These are phyloP conservation scores for Eulemur macaco DNA, from an alignment of 2,113 vertebrate species.

Conservation along the genomic window DNA sequence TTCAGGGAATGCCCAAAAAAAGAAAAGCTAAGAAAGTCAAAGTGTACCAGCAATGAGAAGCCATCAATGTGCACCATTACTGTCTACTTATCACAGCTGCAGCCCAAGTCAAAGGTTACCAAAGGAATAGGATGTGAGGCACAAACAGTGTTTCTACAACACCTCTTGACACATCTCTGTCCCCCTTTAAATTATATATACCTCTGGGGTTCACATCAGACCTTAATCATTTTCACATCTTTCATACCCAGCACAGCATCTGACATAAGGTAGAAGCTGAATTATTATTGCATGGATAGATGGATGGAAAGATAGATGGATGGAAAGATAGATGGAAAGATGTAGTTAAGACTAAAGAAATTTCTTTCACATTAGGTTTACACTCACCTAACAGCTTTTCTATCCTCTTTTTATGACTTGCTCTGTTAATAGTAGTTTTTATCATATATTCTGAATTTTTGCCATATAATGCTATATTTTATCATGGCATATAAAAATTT, in stretches of 20 bases:
- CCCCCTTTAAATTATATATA: not conserved
- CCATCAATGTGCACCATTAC: not conserved
- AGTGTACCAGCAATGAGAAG: not conserved
- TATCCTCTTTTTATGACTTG: not conserved
- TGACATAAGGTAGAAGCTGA: not conserved
- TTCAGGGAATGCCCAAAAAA: not conserved
- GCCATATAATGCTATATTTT: not conserved
- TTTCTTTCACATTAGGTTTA: not conserved
- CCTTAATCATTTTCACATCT: not conserved
- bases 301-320: not conserved
- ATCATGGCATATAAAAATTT: not conserved
- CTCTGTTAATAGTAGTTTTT: conserved; percentile 16
- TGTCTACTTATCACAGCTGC: not conserved
- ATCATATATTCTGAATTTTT: not conserved
- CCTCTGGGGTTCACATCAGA: not conserved
- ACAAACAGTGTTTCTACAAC: not conserved
- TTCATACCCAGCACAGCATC: not conserved
- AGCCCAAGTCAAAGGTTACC: not conserved
- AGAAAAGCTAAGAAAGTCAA: not conserved
- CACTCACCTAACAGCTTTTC: not conserved
- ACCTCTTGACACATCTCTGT: not conserved
- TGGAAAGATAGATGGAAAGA: not conserved
- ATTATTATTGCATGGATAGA: not conserved
- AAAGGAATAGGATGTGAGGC: not conserved
- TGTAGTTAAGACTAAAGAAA: not conserved